These are phyloP conservation scores for Agonum fuliginosum DNA, from an alignment of 2,888 invertebrate genomes.

Conservation along the genomic window DNA sequence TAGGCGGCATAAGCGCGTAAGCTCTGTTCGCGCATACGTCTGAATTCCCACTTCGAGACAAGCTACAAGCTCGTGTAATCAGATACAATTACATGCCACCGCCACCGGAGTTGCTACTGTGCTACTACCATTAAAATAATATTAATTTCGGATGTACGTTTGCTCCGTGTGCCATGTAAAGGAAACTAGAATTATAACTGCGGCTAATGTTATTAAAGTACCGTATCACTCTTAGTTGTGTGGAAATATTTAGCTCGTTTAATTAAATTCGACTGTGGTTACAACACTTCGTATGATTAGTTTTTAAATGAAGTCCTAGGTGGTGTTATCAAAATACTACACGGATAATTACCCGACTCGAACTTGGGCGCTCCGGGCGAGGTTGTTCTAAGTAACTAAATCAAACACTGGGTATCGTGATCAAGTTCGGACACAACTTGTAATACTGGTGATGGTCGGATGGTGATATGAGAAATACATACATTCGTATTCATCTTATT, in stretches of 20 bases:
- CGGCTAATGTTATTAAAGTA: conserved; percentile 21
- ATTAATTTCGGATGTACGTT: conserved; percentile 32
- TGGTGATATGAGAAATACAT: no score
- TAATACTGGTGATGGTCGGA: no score
- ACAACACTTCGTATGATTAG: background rate
- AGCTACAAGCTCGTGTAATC: background rate
- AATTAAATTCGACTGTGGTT: conserved; percentile 7
- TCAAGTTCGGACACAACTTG: background rate
- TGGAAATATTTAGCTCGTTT: background rate
- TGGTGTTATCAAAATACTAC: background rate
- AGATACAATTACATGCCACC: conserved; percentile 22
- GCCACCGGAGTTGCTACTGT: background rate
- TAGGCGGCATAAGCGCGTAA: background rate
- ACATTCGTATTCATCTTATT: no score
- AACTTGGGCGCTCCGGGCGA: background rate
- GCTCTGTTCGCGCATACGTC: background rate
- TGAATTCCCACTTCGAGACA: conserved; percentile 11
- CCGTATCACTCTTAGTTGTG: conserved; percentile 8
- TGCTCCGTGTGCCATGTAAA: background rate
- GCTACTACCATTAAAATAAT: conserved; percentile 24
- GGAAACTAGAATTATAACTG: conserved; percentile 1
- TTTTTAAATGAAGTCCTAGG: conserved; percentile 3
- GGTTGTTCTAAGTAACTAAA: background rate
- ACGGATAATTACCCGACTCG: background rate
- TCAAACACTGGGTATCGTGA: no score